A percentile compares a stretch with the other conserved stretches of the same genome.
Conservation (phyloP, 2,113 vertebrate species). For the Zingel zingel region DNA sequence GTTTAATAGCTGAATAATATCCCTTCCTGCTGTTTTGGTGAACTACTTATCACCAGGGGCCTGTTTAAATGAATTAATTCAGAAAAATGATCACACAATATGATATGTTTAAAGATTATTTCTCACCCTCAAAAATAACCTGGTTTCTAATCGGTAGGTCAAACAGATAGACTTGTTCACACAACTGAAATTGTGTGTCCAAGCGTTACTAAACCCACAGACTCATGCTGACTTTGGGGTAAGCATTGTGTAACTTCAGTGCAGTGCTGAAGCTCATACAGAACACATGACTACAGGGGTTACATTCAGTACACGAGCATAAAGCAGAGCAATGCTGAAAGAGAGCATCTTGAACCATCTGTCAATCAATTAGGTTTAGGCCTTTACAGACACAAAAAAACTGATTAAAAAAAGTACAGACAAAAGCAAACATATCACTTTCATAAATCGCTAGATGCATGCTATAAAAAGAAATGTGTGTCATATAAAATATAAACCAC, state of each 20-base stretch:
- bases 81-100: neutral
- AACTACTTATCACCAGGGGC: neutral
- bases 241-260: neutral
- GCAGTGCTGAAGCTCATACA: neutral
- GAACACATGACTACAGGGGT: neutral
- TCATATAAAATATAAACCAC: neutral
- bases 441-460: neutral
- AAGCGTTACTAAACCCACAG: neutral
- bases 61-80: neutral
- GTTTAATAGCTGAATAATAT: constrained; percentile 1
- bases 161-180: neutral
- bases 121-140: neutral
- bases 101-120: neutral
- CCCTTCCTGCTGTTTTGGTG: neutral
- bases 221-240: neutral
- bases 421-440: neutral
- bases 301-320: neutral
- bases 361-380: neutral
- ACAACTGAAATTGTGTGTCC: neutral
- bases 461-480: neutral
- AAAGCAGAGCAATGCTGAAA: constrained; percentile 1
- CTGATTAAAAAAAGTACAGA: no score
- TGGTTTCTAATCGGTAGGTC: neutral
- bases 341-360: neutral
- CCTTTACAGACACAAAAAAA: neutral